Percentiles rank a stretch among this genome's conserved stretches.
These are phyloP conservation scores for Lysandra coridon DNA, from an alignment of 2,888 invertebrate species.

Conservation along the genomic window DNA sequence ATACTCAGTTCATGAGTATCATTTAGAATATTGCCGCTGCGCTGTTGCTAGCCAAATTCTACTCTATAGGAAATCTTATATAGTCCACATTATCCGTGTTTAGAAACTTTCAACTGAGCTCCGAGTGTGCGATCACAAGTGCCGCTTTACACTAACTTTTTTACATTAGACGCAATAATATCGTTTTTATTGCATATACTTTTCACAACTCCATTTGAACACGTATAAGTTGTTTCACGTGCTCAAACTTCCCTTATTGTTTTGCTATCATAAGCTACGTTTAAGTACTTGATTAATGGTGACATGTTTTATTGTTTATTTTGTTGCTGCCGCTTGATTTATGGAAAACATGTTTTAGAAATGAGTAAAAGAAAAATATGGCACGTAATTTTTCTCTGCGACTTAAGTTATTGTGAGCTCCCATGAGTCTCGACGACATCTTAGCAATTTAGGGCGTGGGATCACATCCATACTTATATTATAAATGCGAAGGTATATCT, in stretches of 20 bases:
- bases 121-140: slow-evolving; percentile 7
- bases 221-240: slow-evolving; percentile 11
- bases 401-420: slow-evolving; percentile 19
- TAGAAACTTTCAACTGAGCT: background rate
- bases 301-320: slow-evolving; percentile 12
- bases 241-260: slow-evolving; percentile 17
- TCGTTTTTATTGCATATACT: slow-evolving; percentile 23
- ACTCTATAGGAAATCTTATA: background rate
- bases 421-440: slow-evolving; percentile 2
- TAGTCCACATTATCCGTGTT: slow-evolving; percentile 1
- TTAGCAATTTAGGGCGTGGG: slow-evolving; percentile 13
- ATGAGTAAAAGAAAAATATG: slow-evolving; percentile 13
- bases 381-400: background rate
- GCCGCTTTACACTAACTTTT: slow-evolving; percentile 23
- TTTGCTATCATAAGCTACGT: slow-evolving; percentile 4
- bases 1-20: background rate
- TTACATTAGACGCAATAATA: slow-evolving; percentile 18
- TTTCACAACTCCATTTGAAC: slow-evolving; percentile 20
- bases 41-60: background rate
- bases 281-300: slow-evolving; percentile 15
- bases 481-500: background rate
- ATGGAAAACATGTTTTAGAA: slow-evolving; percentile 21
- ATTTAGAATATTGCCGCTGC: background rate
- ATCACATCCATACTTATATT: background rate
- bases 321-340: slow-evolving; percentile 8